Percentiles rank a stretch among this genome's conserved stretches.
These are phyloP conservation scores for Electrophaes corylata DNA, from an alignment of 2,888 invertebrate species.

Conservation along the genomic window DNA sequence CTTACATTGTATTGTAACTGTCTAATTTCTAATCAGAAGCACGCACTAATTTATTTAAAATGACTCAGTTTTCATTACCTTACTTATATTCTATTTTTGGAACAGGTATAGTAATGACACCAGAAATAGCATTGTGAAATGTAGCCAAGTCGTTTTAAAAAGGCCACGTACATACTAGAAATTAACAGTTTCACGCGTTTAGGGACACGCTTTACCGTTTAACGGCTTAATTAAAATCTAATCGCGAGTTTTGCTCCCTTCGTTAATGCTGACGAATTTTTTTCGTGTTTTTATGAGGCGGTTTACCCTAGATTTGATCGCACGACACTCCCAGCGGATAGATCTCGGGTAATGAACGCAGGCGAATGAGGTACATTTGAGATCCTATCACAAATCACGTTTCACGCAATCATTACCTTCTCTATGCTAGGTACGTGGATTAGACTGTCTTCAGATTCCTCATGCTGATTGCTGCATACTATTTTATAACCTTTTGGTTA, in stretches of 20 bases:
- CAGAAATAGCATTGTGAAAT: conserved; percentile 12
- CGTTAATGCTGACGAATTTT: conserved; percentile 41
- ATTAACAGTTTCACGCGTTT: conserved; percentile 43
- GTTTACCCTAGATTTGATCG: conserved; percentile 34
- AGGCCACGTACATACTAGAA: conserved; percentile 32
- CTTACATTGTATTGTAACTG: conserved; percentile 12
- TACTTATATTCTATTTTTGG: conserved; percentile 4
- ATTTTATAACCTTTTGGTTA: background rate
- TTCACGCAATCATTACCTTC: conserved; percentile 37
- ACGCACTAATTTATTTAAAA: conserved; percentile 13
- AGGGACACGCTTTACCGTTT: conserved; percentile 47
- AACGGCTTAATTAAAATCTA: conserved; percentile 56
- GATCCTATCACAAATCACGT: conserved; percentile 38
- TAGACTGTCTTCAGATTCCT: conserved; percentile 19
- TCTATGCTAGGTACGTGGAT: conserved; percentile 23
- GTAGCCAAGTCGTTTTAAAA: conserved; percentile 14
- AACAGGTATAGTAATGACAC: background rate
- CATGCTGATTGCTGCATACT: conserved; percentile 14
- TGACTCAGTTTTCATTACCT: conserved; percentile 9
- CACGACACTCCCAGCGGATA: conserved; percentile 34
- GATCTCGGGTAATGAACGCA: conserved; percentile 34
- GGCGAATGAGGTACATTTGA: conserved; percentile 26
- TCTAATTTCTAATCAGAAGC: conserved; percentile 21
- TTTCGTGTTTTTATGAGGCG: conserved; percentile 39
- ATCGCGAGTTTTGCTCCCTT: conserved; percentile 49